phyloP scores from a whole-genome alignment of 2,888 invertebrate genomes.

The Drosophila maculinotata region DNA sequence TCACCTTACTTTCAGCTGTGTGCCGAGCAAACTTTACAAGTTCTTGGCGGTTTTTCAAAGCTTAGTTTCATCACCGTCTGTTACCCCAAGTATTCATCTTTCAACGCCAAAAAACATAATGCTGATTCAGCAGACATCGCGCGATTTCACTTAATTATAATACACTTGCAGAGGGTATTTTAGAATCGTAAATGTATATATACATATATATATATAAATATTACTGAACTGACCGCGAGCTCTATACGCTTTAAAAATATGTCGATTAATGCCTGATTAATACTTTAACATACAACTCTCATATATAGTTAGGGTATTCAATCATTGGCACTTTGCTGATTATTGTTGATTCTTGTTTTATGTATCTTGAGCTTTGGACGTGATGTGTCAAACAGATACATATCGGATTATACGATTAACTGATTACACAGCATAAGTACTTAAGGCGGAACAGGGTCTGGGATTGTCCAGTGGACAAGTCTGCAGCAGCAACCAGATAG shows the following conservation, averaged over 20 bases:
- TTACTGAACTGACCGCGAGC: no score
- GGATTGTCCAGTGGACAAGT: slow-evolving; percentile 7
- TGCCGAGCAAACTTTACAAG: no score
- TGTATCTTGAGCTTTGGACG: slow-evolving; percentile 6
- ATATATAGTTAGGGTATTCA: not conserved
- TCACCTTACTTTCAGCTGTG: no score
- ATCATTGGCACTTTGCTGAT: not conserved
- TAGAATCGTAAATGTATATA: no score
- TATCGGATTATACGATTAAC: slow-evolving; percentile 44
- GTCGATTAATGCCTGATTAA: no score
- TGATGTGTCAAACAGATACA: slow-evolving; percentile 32
- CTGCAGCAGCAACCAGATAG: slow-evolving; percentile 15
- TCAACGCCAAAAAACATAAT: no score
- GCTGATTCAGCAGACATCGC: not conserved
- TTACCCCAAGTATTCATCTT: not conserved
- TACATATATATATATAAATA: no score
- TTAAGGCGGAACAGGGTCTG: slow-evolving; percentile 1
- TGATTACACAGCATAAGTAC: slow-evolving; percentile 41
- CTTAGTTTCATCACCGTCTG: not conserved
- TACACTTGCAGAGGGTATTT: not conserved
- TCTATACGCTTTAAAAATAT: no score
- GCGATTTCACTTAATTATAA: not conserved
- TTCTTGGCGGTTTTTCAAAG: not conserved
- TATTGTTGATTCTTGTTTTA: not conserved
- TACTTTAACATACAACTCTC: no score